These are phyloP conservation scores for Lophura nycthemera DNA, from an alignment of 2,113 vertebrate genomes.

Conservation along the genomic window DNA sequence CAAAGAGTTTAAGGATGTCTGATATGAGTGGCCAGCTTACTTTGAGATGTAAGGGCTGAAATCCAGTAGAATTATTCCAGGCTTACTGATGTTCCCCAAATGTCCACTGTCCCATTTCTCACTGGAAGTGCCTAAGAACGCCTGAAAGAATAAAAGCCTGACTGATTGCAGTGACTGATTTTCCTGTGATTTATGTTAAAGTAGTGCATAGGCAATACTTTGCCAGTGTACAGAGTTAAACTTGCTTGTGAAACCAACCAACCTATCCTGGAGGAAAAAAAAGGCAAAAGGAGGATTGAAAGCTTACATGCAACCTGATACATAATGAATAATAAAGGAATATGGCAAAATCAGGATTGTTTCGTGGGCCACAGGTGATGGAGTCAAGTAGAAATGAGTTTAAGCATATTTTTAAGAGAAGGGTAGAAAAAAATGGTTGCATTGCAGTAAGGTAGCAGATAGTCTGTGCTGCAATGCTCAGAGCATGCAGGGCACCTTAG, in stretches of 20 bases:
- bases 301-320: background rate
- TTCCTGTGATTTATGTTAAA: background rate
- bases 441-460: background rate
- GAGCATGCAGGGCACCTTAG: rapidly evolving
- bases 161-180: background rate
- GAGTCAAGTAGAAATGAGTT: background rate
- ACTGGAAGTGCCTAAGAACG: constrained; percentile 42
- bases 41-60: background rate
- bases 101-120: constrained; percentile 5
- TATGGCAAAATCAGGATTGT: background rate
- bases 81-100: background rate
- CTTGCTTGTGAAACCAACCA: background rate
- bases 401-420: background rate
- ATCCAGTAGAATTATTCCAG: background rate
- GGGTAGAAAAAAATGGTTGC: background rate
- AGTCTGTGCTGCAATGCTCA: background rate
- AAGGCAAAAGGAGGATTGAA: background rate
- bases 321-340: background rate
- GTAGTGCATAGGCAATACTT: background rate
- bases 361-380: background rate
- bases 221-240: background rate
- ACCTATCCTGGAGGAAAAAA: background rate
- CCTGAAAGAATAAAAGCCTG: constrained; percentile 48
- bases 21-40: background rate
- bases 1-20: background rate